Base-by-base conservation (phyloP, 2,797 vertebrate species). In the Esox lucius region DNA sequence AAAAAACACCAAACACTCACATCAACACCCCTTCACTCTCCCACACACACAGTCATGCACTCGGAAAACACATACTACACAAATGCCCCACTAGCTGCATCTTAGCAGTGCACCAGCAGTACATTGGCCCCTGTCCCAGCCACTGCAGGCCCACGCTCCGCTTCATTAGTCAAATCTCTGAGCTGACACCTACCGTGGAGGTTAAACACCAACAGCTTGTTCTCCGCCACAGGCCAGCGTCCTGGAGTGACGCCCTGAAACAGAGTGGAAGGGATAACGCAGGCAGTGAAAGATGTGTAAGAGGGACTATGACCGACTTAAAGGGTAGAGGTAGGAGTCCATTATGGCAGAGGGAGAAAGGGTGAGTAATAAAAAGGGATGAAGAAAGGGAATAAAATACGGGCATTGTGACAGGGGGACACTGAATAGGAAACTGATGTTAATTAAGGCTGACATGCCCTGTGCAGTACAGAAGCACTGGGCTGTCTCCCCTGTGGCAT, bases 11-110 rank as follows among this genome's bases (percentile, higher is more conserved):
- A 51, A 31, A 48, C 24, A 39, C 26, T 22, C 31, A 8, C 56
- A 48, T 12, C 51, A 16, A 46, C 71, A 66, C 33, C 46, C 71
- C 16, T 61, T 31, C 22, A 31, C 61, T 31, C 56, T 49, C n/a
- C 67, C 64, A 74, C 64, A 68, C 64, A 39, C 64, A 56, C 64
- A 66, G 28, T 31, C 28, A 3, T 31, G 28, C 28, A 31, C 28
- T 24, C n/a, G 24, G 31, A 19, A 24, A 64, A 73, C 22, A 65
- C 26, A 64, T 22, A 33, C 16, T 12, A n/a, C 39, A 24, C 22
- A 26, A 39, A 69, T n/a, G n/a, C 67, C 15, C 11, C 16, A 22
- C 56, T 26, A n/a, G 35, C 24, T 61, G 13, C 2, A 13, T 24
- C 71, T 46, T 13, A 33, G 22, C 28, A 7, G 26, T 26, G 62